Percentiles rank a stretch among this genome's conserved stretches.
phyloP scores from a whole-genome alignment of 2,888 invertebrate genomes.

The Odontocolon sp. region DNA sequence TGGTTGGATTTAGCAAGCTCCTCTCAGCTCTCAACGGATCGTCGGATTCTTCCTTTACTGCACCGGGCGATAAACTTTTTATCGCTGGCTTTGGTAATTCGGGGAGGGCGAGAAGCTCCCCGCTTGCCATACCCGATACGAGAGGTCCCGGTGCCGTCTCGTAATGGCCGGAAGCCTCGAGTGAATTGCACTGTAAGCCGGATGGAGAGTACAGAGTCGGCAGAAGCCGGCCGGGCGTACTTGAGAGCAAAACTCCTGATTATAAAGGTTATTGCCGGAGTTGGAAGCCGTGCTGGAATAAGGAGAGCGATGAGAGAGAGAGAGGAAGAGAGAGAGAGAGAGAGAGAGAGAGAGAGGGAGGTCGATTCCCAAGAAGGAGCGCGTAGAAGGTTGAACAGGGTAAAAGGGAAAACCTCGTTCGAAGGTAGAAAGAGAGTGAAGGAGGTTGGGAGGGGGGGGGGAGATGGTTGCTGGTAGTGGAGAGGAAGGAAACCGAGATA shows the following conservation, averaged over 20 bases:
- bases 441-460: not conserved
- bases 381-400: no score
- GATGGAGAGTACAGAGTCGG: slow-evolving; percentile 55
- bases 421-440: slow-evolving; percentile 37
- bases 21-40: slow-evolving; percentile 36
- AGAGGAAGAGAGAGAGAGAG: slow-evolving; percentile 48
- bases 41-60: slow-evolving; percentile 50
- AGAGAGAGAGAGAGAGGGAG: slow-evolving; percentile 24
- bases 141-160: slow-evolving; percentile 57
- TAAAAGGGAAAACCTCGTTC: slow-evolving; percentile 51
- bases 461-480: slow-evolving; percentile 34
- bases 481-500: slow-evolving; percentile 55
- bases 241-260: slow-evolving; percentile 73
- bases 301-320: slow-evolving; percentile 62
- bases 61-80: slow-evolving; percentile 63
- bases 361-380: slow-evolving; percentile 36
- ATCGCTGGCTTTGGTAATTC: slow-evolving; percentile 64
- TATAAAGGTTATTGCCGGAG: slow-evolving; percentile 74
- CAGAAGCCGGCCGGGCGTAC: slow-evolving; percentile 56
- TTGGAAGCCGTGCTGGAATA: slow-evolving; percentile 66
- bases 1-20: slow-evolving; percentile 38
- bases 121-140: slow-evolving; percentile 53
- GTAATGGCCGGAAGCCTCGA: slow-evolving; percentile 63
- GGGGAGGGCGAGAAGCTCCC: slow-evolving; percentile 49
- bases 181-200: slow-evolving; percentile 62